These are phyloP conservation scores for Micropterix aruncella DNA, from an alignment of 2,888 invertebrate genomes.

Conservation along the genomic window DNA sequence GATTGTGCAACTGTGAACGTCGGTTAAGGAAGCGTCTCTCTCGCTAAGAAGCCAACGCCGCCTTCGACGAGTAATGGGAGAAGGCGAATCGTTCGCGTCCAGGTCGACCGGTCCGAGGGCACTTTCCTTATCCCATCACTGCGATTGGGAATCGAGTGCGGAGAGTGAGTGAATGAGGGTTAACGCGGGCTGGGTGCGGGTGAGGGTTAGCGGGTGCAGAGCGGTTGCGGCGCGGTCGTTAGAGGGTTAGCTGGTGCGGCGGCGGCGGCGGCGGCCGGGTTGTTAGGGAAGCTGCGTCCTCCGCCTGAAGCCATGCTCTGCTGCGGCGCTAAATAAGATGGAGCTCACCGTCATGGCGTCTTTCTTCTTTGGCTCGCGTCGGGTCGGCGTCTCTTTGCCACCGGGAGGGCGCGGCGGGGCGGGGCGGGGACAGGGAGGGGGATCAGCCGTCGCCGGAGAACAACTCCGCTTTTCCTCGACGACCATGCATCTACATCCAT, in stretches of 20 bases:
- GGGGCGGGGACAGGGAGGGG: conserved; percentile 24
- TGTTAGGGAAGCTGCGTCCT: conserved; percentile 17
- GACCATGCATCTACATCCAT: too few species aligned
- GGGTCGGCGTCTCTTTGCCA: not conserved
- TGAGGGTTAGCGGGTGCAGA: not conserved
- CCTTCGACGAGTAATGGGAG: conserved; percentile 35
- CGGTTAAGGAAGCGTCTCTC: not conserved
- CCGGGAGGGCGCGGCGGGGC: conserved; percentile 18
- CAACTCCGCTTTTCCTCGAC: conserved; percentile 1
- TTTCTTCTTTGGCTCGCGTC: not conserved
- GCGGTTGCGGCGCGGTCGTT: conserved; percentile 11
- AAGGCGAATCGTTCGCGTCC: conserved; percentile 23
- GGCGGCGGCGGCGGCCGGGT: conserved; percentile 36
- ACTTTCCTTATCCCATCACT: conserved; percentile 66
- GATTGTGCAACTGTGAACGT: not conserved
- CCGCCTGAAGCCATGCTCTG: conserved; percentile 11
- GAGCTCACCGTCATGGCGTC: conserved; percentile 10
- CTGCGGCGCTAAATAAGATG: conserved; percentile 10
- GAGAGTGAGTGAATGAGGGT: conserved; percentile 32
- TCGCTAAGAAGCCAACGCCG: not conserved
- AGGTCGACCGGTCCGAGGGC: conserved; percentile 40
- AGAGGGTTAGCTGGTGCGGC: conserved; percentile 29
- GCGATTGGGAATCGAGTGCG: conserved; percentile 24
- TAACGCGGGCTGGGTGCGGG: conserved; percentile 25
- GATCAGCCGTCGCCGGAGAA: conserved; percentile 17